phyloP scores from a whole-genome alignment of 2,797 vertebrate species.

The Scolopax rusticola region DNA sequence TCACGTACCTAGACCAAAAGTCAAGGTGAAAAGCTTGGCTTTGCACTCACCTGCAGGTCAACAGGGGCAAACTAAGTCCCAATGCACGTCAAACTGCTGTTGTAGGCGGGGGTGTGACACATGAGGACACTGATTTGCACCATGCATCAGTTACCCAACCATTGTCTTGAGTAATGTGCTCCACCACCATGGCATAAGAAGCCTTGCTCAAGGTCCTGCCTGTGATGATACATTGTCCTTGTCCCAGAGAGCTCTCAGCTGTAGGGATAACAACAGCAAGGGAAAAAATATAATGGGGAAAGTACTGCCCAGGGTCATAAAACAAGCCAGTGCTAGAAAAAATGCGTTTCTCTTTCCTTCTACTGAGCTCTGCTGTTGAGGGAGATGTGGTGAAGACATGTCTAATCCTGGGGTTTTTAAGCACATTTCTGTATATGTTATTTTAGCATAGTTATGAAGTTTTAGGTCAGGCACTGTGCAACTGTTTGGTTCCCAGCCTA shows the following conservation, averaged over 20 bases:
- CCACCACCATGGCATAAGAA: not conserved
- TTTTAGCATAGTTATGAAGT: not conserved
- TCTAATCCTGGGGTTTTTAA: not conserved
- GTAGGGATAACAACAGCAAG: not conserved
- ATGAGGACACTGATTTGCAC: not conserved
- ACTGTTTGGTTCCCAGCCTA: not conserved
- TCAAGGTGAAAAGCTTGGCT: not conserved
- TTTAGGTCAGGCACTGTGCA: not conserved
- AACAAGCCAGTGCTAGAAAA: not conserved
- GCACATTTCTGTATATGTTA: not conserved
- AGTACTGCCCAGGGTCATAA: not conserved
- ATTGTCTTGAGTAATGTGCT: not conserved
- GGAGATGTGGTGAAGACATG: not conserved
- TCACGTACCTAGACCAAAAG: not conserved
- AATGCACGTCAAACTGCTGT: not conserved
- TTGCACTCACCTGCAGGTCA: not conserved
- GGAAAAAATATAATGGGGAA: not conserved
- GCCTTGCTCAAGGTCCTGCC: not conserved
- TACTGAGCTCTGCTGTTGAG: rapidly evolving
- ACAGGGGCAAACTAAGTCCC: not conserved
- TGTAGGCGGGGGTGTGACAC: conserved; percentile 1
- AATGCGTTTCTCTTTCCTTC: not conserved
- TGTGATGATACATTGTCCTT: not conserved
- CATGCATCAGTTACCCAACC: not conserved
- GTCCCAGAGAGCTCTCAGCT: not conserved